These are phyloP conservation scores for Alfaro cultratus DNA, from an alignment of 2,797 vertebrate genomes.

Conservation along the genomic window DNA sequence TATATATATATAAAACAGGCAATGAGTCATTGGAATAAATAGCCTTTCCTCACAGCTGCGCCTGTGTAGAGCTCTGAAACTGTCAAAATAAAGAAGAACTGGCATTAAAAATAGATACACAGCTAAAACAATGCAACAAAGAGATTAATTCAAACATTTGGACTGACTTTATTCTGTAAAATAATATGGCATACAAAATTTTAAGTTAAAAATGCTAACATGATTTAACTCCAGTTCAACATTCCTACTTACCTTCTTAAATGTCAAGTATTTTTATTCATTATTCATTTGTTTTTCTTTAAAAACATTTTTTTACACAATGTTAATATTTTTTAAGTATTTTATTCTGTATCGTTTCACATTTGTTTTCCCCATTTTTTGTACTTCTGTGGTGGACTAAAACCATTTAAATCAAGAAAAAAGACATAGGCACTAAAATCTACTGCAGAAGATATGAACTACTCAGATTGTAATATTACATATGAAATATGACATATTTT, in stretches of 20 bases:
- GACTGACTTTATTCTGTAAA: background rate
- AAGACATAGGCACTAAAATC: background rate
- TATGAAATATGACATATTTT: background rate
- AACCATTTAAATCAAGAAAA: background rate
- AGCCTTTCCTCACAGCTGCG: background rate
- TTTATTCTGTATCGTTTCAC: background rate
- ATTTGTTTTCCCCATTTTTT: background rate
- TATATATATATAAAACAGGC: background rate
- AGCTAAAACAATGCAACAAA: background rate
- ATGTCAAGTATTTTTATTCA: background rate
- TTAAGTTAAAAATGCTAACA: background rate
- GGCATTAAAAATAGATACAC: background rate
- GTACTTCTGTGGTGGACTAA: background rate
- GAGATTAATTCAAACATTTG: background rate
- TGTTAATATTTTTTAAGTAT: background rate
- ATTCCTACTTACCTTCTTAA: background rate
- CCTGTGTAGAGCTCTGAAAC: background rate
- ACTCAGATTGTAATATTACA: background rate
- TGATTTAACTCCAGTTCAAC: background rate
- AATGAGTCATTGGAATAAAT: slow-evolving; percentile 5
- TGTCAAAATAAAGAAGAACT: background rate
- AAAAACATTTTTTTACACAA: background rate
- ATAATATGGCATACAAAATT: background rate
- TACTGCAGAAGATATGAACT: background rate
- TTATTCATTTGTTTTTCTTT: background rate